A percentile compares a stretch with the other conserved stretches of the same genome.
phyloP scores from a whole-genome alignment of 2,113 vertebrate species.

The Pontoporia blainvillei region DNA sequence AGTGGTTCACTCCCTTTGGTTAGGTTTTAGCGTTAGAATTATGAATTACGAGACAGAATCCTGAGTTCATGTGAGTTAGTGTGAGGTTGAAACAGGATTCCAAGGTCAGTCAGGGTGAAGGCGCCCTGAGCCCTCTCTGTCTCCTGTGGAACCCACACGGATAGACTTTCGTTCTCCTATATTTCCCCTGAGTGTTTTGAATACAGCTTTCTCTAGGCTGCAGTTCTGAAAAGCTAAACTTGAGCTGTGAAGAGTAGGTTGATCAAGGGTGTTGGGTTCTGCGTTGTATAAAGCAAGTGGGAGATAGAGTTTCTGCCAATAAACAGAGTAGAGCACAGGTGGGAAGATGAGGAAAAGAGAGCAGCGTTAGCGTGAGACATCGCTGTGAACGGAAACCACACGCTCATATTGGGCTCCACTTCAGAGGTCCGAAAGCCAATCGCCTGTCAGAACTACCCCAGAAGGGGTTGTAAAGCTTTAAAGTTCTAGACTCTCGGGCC shows the following conservation, averaged over 20 bases:
- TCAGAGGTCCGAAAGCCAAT: background rate
- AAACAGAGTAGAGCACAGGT: background rate
- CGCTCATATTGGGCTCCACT: accelerated
- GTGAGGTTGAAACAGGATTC: background rate
- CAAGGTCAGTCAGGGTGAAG: background rate
- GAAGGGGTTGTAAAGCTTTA: background rate
- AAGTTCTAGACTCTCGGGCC: background rate
- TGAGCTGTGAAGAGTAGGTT: background rate
- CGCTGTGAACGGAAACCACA: accelerated
- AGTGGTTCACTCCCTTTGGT: slow-evolving; percentile 39
- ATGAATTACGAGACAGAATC: slow-evolving; percentile 9
- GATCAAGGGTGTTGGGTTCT: accelerated
- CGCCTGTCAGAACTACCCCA: background rate
- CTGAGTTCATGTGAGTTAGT: background rate
- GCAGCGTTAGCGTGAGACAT: accelerated
- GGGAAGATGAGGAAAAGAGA: background rate
- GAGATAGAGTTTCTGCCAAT: no score
- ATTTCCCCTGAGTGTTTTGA: accelerated
- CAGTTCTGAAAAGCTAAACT: background rate
- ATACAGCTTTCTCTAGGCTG: no score
- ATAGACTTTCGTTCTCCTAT: accelerated
- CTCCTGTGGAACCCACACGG: accelerated
- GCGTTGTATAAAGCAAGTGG: accelerated
- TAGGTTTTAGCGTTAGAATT: background rate
- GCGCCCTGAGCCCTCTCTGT: no score